phyloP scores from a whole-genome alignment of 2,888 invertebrate genomes.

The Cyaniris semiargus region DNA sequence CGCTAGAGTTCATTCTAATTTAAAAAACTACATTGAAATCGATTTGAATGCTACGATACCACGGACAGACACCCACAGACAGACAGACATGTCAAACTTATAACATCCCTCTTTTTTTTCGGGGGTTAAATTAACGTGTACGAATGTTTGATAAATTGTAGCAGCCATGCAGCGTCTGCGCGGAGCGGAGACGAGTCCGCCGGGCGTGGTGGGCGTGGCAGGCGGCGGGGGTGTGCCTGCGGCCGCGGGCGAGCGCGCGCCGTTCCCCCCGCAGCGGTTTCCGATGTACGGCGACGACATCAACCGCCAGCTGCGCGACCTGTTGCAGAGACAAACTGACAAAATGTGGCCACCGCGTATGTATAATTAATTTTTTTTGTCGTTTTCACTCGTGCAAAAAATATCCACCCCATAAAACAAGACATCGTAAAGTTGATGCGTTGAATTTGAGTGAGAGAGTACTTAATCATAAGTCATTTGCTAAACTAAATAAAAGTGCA shows the following conservation, averaged over 20 bases:
- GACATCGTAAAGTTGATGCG: no score
- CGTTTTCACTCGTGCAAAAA: no score
- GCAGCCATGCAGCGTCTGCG: slow-evolving; percentile 76
- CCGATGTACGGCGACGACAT: slow-evolving; percentile 75
- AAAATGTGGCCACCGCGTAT: slow-evolving; percentile 81
- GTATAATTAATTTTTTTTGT: slow-evolving; percentile 43
- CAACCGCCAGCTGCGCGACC: slow-evolving; percentile 88
- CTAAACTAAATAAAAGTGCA: no score
- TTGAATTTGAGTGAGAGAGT: no score
- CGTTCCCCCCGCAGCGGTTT: slow-evolving; percentile 72
- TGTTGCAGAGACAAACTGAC: slow-evolving; percentile 88
- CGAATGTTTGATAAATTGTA: slow-evolving; percentile 44
- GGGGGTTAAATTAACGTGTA: background rate
- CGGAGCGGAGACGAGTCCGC: slow-evolving; percentile 57
- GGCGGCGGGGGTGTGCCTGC: slow-evolving; percentile 41
- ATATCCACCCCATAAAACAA: no score
- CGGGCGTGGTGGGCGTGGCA: slow-evolving; percentile 47
- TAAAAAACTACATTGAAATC: no score
- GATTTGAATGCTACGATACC: no score
- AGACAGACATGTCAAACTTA: no score
- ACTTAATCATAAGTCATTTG: no score
- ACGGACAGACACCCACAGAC: no score
- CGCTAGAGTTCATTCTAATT: background rate
- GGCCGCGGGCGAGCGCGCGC: slow-evolving; percentile 53
- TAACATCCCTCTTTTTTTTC: no score